Conservation (phyloP, 1,140 invertebrate genomes). For the Adelges cooleyi region DNA sequence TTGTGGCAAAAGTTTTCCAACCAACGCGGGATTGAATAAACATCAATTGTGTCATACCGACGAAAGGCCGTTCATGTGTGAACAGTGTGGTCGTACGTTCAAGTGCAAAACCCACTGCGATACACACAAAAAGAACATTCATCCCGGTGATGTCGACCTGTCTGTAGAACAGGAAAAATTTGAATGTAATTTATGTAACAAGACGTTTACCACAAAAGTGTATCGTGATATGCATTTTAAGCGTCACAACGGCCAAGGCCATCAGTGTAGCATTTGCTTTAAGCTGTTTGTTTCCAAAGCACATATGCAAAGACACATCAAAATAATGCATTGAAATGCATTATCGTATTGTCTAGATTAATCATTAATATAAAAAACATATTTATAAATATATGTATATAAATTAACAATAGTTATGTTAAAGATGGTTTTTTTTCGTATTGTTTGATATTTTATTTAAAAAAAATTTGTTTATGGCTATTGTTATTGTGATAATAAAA, state of each 20-base stretch:
- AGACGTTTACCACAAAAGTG: slow-evolving; percentile 13
- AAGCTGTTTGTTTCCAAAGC: slow-evolving; percentile 22
- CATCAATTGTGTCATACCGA: slow-evolving; percentile 48
- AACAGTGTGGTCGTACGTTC: slow-evolving; percentile 53
- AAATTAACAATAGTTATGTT: no score
- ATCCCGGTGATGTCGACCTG: neutral
- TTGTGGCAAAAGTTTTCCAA: slow-evolving; percentile 41
- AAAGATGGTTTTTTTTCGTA: no score
- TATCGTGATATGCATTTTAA: slow-evolving; percentile 17
- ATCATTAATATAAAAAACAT: no score
- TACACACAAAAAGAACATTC: slow-evolving; percentile 13
- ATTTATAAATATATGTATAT: no score
- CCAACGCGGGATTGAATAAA: slow-evolving; percentile 41
- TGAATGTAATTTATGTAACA: slow-evolving; percentile 6
- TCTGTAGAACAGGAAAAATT: neutral
- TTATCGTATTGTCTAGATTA: no score
- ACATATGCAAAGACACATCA: slow-evolving; percentile 11
- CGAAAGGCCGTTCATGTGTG: slow-evolving; percentile 55
- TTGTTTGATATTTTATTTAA: no score
- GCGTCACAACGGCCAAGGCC: slow-evolving; percentile 5
- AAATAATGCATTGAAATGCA: slow-evolving; percentile 10
- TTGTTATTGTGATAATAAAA: no score
- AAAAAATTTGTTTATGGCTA: no score
- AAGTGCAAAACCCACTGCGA: slow-evolving; percentile 28
- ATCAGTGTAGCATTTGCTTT: neutral